Percentiles rank a stretch among this genome's conserved stretches.
These are phyloP conservation scores for Drosophila phalerata DNA, from an alignment of 2,888 invertebrate species.

Conservation along the genomic window DNA sequence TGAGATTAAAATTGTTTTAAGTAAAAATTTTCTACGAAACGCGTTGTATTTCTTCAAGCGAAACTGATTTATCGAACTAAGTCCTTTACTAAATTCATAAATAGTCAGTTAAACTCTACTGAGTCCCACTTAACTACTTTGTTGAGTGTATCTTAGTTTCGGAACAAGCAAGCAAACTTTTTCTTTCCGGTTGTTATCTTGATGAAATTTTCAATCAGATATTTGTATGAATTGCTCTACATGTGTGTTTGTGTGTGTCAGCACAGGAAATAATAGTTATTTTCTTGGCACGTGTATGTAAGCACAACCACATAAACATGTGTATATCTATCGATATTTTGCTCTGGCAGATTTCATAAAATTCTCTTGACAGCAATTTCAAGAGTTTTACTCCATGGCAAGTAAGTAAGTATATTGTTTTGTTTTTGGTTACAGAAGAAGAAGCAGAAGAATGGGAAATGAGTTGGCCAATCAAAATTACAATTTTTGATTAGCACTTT, in stretches of 20 bases:
- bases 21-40: too few relatives aligned
- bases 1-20: too few relatives aligned
- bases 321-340: constrained; percentile 11
- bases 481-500: constrained; percentile 73
- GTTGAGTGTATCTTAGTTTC: constrained; percentile 42
- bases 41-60: not conserved
- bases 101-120: not conserved
- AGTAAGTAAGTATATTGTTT: constrained; percentile 10
- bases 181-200: constrained; percentile 6
- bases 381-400: constrained; percentile 11
- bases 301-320: constrained; percentile 5
- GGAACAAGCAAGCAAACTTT: constrained; percentile 19
- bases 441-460: constrained; percentile 22
- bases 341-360: constrained; percentile 44
- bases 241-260: constrained; percentile 20
- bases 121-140: constrained; percentile 3
- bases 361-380: constrained; percentile 57
- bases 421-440: not conserved
- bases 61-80: not conserved
- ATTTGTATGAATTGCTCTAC: constrained; percentile 41
- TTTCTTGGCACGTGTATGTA: constrained; percentile 62
- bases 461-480: constrained; percentile 51
- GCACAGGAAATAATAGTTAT: constrained; percentile 67
- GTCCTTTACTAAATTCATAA: constrained; percentile 1
- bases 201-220: constrained; percentile 63